Base-by-base conservation (phyloP, 2,888 invertebrate species). In the Ennomos quercinarius region DNA sequence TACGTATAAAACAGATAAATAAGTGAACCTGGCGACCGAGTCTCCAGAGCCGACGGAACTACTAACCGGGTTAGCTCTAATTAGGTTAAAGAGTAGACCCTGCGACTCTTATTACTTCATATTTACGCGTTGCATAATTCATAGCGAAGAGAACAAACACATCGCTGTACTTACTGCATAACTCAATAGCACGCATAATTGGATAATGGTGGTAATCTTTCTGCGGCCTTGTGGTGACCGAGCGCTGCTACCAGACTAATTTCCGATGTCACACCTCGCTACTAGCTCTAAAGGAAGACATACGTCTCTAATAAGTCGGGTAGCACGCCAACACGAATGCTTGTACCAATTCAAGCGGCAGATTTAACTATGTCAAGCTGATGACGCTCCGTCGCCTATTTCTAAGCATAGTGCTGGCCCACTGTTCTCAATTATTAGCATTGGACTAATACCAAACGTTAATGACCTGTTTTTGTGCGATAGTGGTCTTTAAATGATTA, bases 371-470 rank as follows among this genome's bases (percentile, higher is more conserved):
- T 43, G 37, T 57, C 61, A 63, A 64, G 59, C 61, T 60, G 67
- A 67, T 57, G 57, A 50, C 61, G 45, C 47, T 63, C 52, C 61
- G 44, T 50, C 47, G 60, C 68, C 74, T 73, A 73, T 76, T 72
- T 75, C 74, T 75, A 74, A 73, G 77, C 79, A 75, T 78, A 80
- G 77, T 78, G 84, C 85, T 91, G 89, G 89, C 89, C 89, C 83
- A 88, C 81, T 89, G 84, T 74, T 81, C 88, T 76, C 81, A 82
- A 87, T 89, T 85, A 80, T 81, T 78, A 83, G 80, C 84, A 86
- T 91, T 91, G 91, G 91, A 87, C 88, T 81, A 74, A 80, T 80
- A 91, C 86, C 91, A 90, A 90, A 76, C 80, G 85, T 77, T 86
- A 86, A 86, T 86, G 84, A 82, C 79, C 81, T 71, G 70, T 74